These are phyloP conservation scores for Mellilla xanthometata DNA, from an alignment of 2,888 invertebrate species.

Conservation along the genomic window DNA sequence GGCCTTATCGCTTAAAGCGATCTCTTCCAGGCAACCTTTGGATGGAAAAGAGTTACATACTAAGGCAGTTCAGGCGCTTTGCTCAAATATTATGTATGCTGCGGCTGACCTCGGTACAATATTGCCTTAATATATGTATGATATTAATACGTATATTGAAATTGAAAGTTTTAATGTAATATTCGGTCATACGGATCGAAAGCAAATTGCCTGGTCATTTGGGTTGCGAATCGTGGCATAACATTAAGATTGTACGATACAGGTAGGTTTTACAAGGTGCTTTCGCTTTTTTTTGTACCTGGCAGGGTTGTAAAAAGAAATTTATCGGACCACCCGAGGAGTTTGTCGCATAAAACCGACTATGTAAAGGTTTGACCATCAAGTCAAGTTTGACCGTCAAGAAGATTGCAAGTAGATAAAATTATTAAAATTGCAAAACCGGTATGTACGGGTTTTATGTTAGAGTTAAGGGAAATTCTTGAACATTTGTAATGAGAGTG, in stretches of 20 bases:
- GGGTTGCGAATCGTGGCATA: conserved; percentile 33
- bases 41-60: no score
- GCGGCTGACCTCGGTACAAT: conserved; percentile 8
- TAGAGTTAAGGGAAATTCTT: no score
- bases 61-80: no score
- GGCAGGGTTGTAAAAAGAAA: conserved; percentile 25
- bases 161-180: conserved; percentile 69
- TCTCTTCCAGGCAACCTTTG: no score
- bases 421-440: no score
- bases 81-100: no score
- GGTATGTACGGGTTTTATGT: no score
- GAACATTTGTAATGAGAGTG: no score
- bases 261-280: conserved; percentile 10
- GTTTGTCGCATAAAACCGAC: conserved; percentile 19
- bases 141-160: no score
- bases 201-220: conserved; percentile 56
- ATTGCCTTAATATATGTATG: no score
- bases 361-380: conserved; percentile 1
- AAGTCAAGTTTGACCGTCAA: neutral
- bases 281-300: conserved; percentile 40
- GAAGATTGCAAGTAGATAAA: no score
- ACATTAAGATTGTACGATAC: conserved; percentile 42
- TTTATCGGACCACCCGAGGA: conserved; percentile 25
- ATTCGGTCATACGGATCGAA: conserved; percentile 61
- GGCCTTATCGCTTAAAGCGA: no score